Percentiles rank a stretch among this genome's conserved stretches.
Conservation (phyloP, 1,140 invertebrate species). For the Conus betulinus region DNA sequence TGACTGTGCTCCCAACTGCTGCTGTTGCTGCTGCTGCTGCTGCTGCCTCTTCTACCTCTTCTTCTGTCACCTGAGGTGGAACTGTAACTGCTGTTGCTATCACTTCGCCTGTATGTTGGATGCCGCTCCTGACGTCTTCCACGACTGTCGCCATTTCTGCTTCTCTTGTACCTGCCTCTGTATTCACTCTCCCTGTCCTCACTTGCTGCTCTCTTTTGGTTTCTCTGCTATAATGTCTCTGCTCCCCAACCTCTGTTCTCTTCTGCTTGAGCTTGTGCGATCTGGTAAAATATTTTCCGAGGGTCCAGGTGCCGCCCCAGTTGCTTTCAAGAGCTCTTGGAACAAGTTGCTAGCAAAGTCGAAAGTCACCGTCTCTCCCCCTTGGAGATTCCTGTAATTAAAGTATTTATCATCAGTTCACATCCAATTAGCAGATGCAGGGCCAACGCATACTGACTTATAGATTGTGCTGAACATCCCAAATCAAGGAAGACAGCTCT, state of each 20-base stretch:
- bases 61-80: not conserved
- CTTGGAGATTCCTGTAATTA: not conserved
- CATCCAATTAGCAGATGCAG: too few species aligned
- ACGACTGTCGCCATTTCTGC: not conserved
- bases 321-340: not conserved
- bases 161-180: not conserved
- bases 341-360: not conserved
- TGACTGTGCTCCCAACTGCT: not conserved
- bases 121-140: not conserved
- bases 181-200: not conserved
- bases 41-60: not conserved
- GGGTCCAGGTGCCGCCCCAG: not conserved
- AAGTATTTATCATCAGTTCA: too few species aligned
- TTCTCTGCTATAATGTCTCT: not conserved
- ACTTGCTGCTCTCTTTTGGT: not conserved
- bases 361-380: not conserved
- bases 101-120: not conserved
- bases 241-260: too few species aligned
- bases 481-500: too few species aligned
- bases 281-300: not conserved
- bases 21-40: not conserved
- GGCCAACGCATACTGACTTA: too few species aligned
- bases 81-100: conserved; percentile 3
- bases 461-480: too few species aligned
- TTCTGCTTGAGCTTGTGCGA: too few species aligned